Conservation (phyloP, 1,140 invertebrate genomes). For the Brachionus paranguensis region DNA sequence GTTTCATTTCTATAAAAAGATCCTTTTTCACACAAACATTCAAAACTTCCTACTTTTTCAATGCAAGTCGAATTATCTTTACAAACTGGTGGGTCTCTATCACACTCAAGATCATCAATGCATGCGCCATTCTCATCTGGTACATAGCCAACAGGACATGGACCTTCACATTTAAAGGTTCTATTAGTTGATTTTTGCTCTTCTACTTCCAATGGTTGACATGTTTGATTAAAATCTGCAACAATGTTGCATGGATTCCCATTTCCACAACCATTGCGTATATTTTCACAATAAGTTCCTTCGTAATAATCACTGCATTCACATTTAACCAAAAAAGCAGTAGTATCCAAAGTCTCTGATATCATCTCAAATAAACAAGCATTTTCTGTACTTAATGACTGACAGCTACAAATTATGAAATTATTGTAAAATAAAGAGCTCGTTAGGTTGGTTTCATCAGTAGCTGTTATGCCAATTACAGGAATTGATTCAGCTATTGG, state of each 20-base stretch:
- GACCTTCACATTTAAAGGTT: neutral
- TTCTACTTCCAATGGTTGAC: neutral
- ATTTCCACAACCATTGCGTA: neutral
- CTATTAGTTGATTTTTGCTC: neutral
- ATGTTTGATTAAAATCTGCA: neutral
- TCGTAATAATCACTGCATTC: neutral
- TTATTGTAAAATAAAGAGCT: neutral
- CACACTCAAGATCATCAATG: slow-evolving; percentile 2
- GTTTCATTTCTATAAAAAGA: neutral
- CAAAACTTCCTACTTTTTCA: neutral
- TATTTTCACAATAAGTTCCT: neutral
- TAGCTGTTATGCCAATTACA: neutral
- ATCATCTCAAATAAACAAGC: neutral
- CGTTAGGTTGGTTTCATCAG: neutral
- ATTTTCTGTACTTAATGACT: neutral
- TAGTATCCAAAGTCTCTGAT: neutral
- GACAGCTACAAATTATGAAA: neutral
- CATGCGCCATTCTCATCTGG: neutral
- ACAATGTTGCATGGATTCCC: neutral
- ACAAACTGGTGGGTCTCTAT: neutral
- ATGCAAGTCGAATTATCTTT: neutral
- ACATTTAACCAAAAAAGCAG: neutral
- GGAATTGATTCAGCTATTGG: neutral
- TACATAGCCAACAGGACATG: neutral
- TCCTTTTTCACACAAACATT: neutral